Base-by-base conservation (phyloP, 2,888 invertebrate genomes). In the Glaucopsyche alexis region DNA sequence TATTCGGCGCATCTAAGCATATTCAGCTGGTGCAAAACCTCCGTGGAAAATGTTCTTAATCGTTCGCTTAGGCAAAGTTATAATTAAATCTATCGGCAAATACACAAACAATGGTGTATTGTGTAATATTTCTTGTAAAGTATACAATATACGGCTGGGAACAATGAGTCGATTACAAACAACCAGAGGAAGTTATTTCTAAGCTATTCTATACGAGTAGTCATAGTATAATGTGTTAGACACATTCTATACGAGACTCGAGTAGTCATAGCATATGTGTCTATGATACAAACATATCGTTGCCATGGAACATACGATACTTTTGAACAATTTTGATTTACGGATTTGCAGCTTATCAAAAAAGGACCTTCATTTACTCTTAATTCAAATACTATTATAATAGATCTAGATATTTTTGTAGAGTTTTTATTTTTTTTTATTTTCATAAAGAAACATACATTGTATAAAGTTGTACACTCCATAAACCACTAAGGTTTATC, bases 131-230 rank as follows among this genome's bases (percentile, higher is more conserved):
- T 84, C 82, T 79, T 81, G 79, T 78, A 80, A 79, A 80, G 77
- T 85, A 83, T 91, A 89, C 90, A 87, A 84, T 89, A 90, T 84
- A 85, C 74, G 73, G 74, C 67, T 47, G 49, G 13, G 81, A 81
- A 87, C 87, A 88, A 87, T 86, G 84, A 79, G 77, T 78, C 73
- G 74, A 76, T 79, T 77, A 75, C 76, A 76, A 78, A 80, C 81
- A 81, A 80, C 77, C 76, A 74, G 78, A 85, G 88, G 89, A 90
- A 85, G 88, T 87, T 85, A 80, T 84, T 80, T 80, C 79, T 74
- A 80, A 76, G 74, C 78, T 75, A 74, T 73, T 65, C 47, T n/a
- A 50, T 42, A 42, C n/a, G 14, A 50, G 13, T 16, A 38, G n/a
- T 71, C 40, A 14, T n/a, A n/a, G n/a, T n/a, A n/a, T n/a, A n/a